These are phyloP conservation scores for Lochmaea capreae DNA, from an alignment of 2,888 invertebrate genomes.

Conservation along the genomic window DNA sequence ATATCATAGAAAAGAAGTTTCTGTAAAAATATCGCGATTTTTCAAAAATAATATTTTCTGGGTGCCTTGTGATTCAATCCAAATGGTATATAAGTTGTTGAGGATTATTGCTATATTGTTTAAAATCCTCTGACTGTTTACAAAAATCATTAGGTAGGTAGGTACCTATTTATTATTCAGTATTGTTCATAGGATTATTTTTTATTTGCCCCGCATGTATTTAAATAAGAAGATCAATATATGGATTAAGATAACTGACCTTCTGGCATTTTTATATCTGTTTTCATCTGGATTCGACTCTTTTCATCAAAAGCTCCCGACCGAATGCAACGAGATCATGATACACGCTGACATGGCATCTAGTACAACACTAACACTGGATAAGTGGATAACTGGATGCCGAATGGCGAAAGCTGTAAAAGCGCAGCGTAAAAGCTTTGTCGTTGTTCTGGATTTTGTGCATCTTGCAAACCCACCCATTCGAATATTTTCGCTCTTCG, in stretches of 20 bases:
- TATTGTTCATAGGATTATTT: neutral
- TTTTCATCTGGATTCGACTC: slow-evolving; percentile 12
- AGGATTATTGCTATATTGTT: too few species aligned
- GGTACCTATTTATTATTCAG: neutral
- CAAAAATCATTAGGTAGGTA: too few species aligned
- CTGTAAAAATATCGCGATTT: too few species aligned
- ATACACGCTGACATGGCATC: slow-evolving; percentile 31
- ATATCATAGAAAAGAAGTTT: too few species aligned
- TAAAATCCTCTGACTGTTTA: too few species aligned
- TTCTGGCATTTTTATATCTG: slow-evolving; percentile 38
- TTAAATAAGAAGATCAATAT: neutral
- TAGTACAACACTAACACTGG: slow-evolving; percentile 32
- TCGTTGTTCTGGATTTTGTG: slow-evolving; percentile 22
- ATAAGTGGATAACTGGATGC: neutral
- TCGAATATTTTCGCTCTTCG: slow-evolving; percentile 11
- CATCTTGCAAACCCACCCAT: slow-evolving; percentile 5
- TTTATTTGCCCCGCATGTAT: neutral
- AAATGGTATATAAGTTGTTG: too few species aligned
- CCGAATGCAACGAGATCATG: slow-evolving; percentile 29
- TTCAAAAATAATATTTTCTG: too few species aligned
- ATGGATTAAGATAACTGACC: slow-evolving; percentile 38
- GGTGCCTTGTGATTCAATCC: too few species aligned
- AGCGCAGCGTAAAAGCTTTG: slow-evolving; percentile 27
- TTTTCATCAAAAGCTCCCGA: slow-evolving; percentile 36
- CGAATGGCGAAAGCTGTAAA: slow-evolving; percentile 14